These are phyloP conservation scores for Ibidorhyncha struthersii DNA, from an alignment of 2,113 vertebrate genomes.

Conservation along the genomic window DNA sequence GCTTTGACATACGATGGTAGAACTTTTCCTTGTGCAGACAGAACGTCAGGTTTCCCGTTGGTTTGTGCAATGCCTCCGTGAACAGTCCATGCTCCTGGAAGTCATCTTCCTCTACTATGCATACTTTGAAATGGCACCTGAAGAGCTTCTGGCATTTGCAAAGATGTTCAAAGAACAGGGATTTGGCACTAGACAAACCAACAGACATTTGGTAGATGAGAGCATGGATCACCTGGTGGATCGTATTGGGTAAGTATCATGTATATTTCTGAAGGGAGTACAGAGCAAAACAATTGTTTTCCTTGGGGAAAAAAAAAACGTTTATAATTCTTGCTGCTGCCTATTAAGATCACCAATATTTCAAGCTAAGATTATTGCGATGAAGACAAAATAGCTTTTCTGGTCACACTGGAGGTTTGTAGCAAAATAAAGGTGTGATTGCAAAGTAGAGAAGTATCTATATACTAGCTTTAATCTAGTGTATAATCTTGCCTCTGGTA, in stretches of 20 bases:
- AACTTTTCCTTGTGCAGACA: slow-evolving; percentile 74
- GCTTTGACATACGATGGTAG: background rate
- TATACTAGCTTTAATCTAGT: background rate
- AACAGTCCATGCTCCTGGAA: slow-evolving; percentile 94
- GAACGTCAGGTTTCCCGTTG: slow-evolving; percentile 94
- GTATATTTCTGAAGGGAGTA: background rate
- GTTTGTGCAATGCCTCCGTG: slow-evolving; percentile 94
- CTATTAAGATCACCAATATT: background rate
- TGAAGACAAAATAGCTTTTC: background rate
- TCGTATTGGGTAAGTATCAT: slow-evolving; percentile 85
- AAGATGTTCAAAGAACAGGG: slow-evolving; percentile 95
- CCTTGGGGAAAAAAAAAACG: background rate
- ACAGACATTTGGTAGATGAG: slow-evolving; percentile 92
- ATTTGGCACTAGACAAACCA: slow-evolving; percentile 92
- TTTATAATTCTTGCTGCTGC: background rate
- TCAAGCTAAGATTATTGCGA: background rate
- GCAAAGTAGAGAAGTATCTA: background rate
- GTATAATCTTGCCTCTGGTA: background rate
- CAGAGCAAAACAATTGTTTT: background rate
- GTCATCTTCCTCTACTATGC: slow-evolving; percentile 96
- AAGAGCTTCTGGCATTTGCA: slow-evolving; percentile 86
- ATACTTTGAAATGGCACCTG: slow-evolving; percentile 92
- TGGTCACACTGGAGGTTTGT: background rate
- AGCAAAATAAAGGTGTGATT: background rate
- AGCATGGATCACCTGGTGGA: slow-evolving; percentile 93